These are phyloP conservation scores for Petrosia ficiformis DNA, from an alignment of 37 sponge, comb jelly and placozoan genomes.

Conservation along the genomic window DNA sequence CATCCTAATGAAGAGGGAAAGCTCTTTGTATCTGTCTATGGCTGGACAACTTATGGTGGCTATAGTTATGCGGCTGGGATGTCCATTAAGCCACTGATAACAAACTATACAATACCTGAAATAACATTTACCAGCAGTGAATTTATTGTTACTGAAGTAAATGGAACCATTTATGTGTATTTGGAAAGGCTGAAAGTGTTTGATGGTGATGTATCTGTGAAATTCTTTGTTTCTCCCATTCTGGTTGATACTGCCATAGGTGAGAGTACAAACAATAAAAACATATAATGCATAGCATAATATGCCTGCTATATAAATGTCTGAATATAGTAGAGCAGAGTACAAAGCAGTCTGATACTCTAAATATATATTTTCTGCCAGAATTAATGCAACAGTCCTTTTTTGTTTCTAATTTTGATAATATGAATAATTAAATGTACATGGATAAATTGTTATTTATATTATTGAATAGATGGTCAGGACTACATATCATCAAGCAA, in stretches of 20 bases:
- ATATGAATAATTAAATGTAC: no score
- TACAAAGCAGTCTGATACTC: no score
- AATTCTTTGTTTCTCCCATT: not conserved
- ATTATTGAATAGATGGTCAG: no score
- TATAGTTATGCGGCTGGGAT: not conserved
- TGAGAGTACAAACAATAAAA: no score
- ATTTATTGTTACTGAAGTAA: not conserved
- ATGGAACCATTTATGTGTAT: not conserved
- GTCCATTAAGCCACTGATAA: not conserved
- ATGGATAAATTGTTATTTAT: no score
- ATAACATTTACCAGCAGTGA: not conserved
- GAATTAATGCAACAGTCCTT: no score
- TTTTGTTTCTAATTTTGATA: no score
- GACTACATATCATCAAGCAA: no score
- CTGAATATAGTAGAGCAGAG: no score
- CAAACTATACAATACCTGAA: not conserved
- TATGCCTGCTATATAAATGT: no score
- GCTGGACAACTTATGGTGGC: not conserved
- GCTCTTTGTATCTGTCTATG: constrained; percentile 21
- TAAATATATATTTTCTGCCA: no score
- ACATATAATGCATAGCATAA: no score
- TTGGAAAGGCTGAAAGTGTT: not conserved
- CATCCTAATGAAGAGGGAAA: constrained; percentile 1
- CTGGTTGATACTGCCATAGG: not conserved
- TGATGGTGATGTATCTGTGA: not conserved